Base-by-base conservation (phyloP, 2,113 vertebrate genomes). In the Isichthys henryi region DNA sequence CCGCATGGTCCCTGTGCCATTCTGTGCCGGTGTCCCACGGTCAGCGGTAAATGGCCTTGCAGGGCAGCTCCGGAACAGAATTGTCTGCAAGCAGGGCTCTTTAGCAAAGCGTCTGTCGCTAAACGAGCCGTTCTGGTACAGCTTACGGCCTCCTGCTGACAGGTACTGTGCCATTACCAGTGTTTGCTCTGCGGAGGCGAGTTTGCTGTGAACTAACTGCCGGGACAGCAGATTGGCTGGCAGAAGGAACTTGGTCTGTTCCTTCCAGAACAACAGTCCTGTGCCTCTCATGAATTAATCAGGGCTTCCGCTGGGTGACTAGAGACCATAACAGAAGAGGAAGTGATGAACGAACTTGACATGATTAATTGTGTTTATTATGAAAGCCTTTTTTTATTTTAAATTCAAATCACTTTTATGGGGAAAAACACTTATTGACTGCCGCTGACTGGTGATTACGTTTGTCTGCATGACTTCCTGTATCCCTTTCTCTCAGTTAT, bases 321-420 rank as follows among this genome's bases (percentile, higher is more conserved):
- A 94, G 93, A 93, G 94, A 95, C 93, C 93, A 93, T 93, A 90
- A 52, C 90, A 94, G 93, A 95, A 93, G 93, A 94, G 93, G 94
- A 94, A 93, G 94, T 92, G 90, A 94, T 95, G 94, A 94, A 95
- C 94, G 92, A 90, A 94, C 93, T 93, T 77, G 90, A 94, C 92
- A 95, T 95, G 95, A 96, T 96, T 96, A 96, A 96, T 96, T 95
- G 95, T 95, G 94, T 96, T 96, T 96, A 96, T 96, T 95, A 96
- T 95, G 90, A 95, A 94, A 95, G 93, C 94, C 92, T 92, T 94
- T 93, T 53, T 95, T 93, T 92, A 70, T 70, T 94, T 95, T 95
- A 80, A 80, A 80, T 95, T 94, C 95, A 45, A 62, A 88, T 23
- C 27, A 82, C 43, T 52, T 80, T 89, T 82, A 80, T 49, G 87